A percentile compares a stretch with the other conserved stretches of the same genome.
phyloP scores from a whole-genome alignment of 1,140 invertebrate genomes.

The Octopus bimaculoides region DNA sequence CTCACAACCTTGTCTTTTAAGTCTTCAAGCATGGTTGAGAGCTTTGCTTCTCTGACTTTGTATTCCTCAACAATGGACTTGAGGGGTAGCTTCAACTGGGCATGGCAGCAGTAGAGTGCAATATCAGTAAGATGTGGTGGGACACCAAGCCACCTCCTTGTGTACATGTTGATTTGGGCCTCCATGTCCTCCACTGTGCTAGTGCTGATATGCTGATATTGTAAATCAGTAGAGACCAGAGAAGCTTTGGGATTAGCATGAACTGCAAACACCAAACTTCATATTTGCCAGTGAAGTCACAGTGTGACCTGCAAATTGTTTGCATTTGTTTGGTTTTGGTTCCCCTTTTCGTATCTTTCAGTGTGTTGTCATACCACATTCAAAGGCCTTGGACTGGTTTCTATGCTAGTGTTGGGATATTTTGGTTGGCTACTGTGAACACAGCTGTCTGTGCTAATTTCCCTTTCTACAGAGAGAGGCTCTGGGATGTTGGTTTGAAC shows the following conservation, averaged over 20 bases:
- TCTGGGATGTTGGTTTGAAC: too few species aligned
- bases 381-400: too few species aligned
- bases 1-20: not conserved
- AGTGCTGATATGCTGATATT: slow-evolving; percentile 13
- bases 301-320: too few species aligned
- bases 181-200: slow-evolving; percentile 16
- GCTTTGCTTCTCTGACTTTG: not conserved
- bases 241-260: slow-evolving; percentile 18
- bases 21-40: not conserved
- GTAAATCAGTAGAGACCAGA: slow-evolving; percentile 16
- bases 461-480: too few species aligned
- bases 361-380: too few species aligned
- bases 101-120: not conserved
- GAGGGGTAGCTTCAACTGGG: not conserved
- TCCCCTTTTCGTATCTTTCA: too few species aligned
- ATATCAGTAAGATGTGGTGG: not conserved
- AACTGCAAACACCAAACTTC: slow-evolving; percentile 19
- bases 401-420: too few species aligned
- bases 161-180: slow-evolving; percentile 15
- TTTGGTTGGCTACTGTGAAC: too few species aligned
- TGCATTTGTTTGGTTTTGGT: too few species aligned
- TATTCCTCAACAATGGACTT: not conserved
- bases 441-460: too few species aligned
- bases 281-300: too few species aligned
- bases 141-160: slow-evolving; percentile 16